These are phyloP conservation scores for Mimumesa dahlbomi DNA, from an alignment of 2,888 invertebrate genomes.

Conservation along the genomic window DNA sequence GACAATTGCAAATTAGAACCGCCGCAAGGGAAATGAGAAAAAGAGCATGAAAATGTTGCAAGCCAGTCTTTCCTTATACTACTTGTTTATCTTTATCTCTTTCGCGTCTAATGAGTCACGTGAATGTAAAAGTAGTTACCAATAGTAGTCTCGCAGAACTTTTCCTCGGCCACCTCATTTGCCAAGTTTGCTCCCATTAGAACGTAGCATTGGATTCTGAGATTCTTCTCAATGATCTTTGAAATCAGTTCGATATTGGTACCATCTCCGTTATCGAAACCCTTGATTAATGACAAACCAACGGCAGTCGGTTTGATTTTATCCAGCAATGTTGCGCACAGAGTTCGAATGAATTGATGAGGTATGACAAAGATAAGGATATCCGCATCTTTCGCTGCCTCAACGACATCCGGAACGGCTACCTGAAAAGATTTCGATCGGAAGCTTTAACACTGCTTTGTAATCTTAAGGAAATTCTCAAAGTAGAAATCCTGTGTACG, in stretches of 20 bases:
- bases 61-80: not conserved
- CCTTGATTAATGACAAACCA: constrained; percentile 86
- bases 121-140: constrained; percentile 62
- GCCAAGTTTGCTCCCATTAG: constrained; percentile 88
- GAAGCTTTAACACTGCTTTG: too few species aligned
- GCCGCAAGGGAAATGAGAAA: too few species aligned
- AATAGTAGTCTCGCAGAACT: constrained; percentile 87
- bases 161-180: constrained; percentile 85
- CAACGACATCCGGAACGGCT: constrained; percentile 85
- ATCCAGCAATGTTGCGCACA: constrained; percentile 83
- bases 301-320: constrained; percentile 83
- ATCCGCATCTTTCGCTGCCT: constrained; percentile 84
- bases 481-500: too few species aligned
- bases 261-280: constrained; percentile 81
- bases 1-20: not conserved
- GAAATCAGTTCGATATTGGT: constrained; percentile 84
- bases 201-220: constrained; percentile 84
- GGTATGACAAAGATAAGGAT: constrained; percentile 86
- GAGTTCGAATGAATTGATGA: constrained; percentile 84
- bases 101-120: not conserved
- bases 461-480: too few species aligned
- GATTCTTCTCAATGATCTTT: constrained; percentile 82
- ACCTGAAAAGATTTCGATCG: too few species aligned
- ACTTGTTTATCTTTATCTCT: not conserved
- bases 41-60: too few species aligned